A percentile compares a stretch with the other conserved stretches of the same genome.
These are phyloP conservation scores for Paramuricea clavata DNA, from an alignment of 92 coral and sea anemone genomes.

Conservation along the genomic window DNA sequence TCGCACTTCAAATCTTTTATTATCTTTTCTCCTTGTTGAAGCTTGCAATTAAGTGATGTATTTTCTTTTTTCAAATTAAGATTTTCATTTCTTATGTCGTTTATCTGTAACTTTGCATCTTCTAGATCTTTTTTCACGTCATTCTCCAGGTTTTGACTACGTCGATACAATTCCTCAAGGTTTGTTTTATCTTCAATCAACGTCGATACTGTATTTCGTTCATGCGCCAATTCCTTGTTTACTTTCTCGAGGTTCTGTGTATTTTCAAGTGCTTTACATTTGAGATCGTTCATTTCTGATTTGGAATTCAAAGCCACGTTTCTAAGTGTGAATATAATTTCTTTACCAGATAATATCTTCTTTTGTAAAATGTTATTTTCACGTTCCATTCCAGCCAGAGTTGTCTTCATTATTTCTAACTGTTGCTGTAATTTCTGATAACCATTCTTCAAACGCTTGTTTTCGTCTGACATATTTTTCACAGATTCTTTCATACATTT, in stretches of 20 bases:
- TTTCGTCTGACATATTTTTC: background rate
- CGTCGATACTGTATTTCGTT: background rate
- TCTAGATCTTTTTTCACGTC: slow-evolving; percentile 10
- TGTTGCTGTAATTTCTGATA: background rate
- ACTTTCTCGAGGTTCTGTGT: background rate
- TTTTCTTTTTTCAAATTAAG: background rate
- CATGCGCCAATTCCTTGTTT: background rate
- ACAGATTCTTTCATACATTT: slow-evolving; percentile 5
- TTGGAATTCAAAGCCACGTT: background rate
- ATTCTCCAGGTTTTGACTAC: slow-evolving; percentile 5
- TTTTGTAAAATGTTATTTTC: background rate
- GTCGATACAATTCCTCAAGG: slow-evolving; percentile 22
- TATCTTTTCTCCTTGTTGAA: background rate
- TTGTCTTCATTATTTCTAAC: background rate
- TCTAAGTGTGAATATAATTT: background rate
- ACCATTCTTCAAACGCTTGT: background rate
- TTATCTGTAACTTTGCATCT: background rate
- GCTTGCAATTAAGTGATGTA: background rate
- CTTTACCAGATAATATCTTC: slow-evolving; percentile 1
- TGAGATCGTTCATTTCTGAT: background rate
- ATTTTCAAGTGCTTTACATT: background rate
- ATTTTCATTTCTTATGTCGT: background rate
- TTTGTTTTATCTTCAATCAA: slow-evolving; percentile 21
- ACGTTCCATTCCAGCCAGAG: slow-evolving; percentile 7
- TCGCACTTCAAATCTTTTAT: slow-evolving; percentile 15